Conservation (phyloP, 2,888 invertebrate genomes). For the Drosophila pseudotakahashii region DNA sequence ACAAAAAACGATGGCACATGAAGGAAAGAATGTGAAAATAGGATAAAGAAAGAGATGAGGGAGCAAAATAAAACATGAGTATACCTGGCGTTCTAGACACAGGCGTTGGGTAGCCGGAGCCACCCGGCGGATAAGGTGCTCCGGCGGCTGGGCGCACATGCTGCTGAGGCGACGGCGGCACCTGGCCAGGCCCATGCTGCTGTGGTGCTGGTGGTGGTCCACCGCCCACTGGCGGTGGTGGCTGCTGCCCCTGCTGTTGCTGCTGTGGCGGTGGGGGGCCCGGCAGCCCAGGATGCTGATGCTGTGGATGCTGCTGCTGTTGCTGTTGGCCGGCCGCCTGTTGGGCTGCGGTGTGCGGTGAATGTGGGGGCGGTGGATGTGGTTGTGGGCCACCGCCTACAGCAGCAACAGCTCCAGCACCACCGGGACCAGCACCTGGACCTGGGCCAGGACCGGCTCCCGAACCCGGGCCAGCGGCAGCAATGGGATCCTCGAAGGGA, state of each 20-base stretch:
- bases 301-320: slow-evolving; percentile 41
- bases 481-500: slow-evolving; percentile 91
- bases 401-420: slow-evolving; percentile 42
- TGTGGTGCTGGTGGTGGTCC: slow-evolving; percentile 62
- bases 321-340: slow-evolving; percentile 44
- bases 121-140: slow-evolving; percentile 84
- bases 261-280: slow-evolving; percentile 48
- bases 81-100: slow-evolving; percentile 85
- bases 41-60: slow-evolving; percentile 42
- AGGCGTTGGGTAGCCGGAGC: slow-evolving; percentile 83
- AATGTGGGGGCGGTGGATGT: slow-evolving; percentile 65
- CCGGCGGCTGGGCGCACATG: slow-evolving; percentile 71
- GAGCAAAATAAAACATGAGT: slow-evolving; percentile 64
- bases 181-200: slow-evolving; percentile 68
- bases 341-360: slow-evolving; percentile 61
- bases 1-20: slow-evolving; percentile 9
- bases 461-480: slow-evolving; percentile 63
- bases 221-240: slow-evolving; percentile 45
- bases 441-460: slow-evolving; percentile 48
- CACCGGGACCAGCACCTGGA: slow-evolving; percentile 29
- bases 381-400: slow-evolving; percentile 44
- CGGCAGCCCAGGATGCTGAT: slow-evolving; percentile 21
- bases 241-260: slow-evolving; percentile 52
- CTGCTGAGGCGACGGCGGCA: slow-evolving; percentile 57
- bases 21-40: slow-evolving; percentile 10